These are phyloP conservation scores for Sminthurinus signatus DNA, from an alignment of 1,140 invertebrate genomes.

Conservation along the genomic window DNA sequence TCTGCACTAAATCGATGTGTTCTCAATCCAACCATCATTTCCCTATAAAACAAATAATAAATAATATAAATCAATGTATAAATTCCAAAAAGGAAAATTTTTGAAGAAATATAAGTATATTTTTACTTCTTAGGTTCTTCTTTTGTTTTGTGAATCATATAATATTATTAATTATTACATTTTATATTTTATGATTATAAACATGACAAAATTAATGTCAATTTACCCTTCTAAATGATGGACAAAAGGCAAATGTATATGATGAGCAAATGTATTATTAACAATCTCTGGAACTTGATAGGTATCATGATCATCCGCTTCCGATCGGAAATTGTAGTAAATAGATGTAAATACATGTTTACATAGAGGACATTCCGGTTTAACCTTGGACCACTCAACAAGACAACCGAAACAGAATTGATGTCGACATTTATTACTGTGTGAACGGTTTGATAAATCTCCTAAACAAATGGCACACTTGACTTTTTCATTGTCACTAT, in stretches of 20 bases:
- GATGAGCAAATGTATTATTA: not conserved
- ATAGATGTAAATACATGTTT: constrained; percentile 85
- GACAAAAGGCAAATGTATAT: not conserved
- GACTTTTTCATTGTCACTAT: not conserved
- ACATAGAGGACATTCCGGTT: constrained; percentile 88
- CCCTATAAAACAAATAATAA: too few species aligned
- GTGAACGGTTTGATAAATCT: constrained; percentile 76
- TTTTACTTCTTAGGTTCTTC: not conserved
- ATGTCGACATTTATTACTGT: constrained; percentile 85
- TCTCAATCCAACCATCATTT: too few species aligned
- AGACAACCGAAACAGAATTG: constrained; percentile 90
- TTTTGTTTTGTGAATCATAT: not conserved
- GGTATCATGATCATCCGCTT: constrained; percentile 80
- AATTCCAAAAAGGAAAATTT: too few species aligned
- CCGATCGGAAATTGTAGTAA: constrained; percentile 82
- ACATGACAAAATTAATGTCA: not conserved
- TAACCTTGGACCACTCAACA: constrained; percentile 88
- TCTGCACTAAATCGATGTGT: too few species aligned
- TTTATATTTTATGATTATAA: not conserved
- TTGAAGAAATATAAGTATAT: not conserved
- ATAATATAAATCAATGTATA: too few species aligned
- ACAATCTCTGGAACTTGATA: constrained; percentile 55
- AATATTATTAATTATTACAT: not conserved
- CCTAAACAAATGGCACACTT: constrained; percentile 89
- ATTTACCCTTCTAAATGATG: not conserved